Percentiles rank a stretch among this genome's conserved stretches.
These are phyloP conservation scores for Strix aluco DNA, from an alignment of 2,113 vertebrate species.

Conservation along the genomic window DNA sequence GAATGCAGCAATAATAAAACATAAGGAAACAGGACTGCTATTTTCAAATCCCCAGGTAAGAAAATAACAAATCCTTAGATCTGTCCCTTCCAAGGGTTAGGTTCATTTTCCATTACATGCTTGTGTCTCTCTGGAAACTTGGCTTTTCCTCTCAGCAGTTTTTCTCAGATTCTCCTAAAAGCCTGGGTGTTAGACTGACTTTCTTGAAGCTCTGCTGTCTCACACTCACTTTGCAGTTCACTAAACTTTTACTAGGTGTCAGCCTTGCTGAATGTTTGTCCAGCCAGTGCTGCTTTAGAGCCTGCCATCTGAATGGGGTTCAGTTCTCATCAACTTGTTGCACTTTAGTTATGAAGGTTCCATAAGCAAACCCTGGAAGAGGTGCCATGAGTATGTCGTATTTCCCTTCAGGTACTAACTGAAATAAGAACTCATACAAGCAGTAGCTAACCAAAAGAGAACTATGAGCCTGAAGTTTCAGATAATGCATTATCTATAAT, in stretches of 20 bases:
- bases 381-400: rapidly evolving
- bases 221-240: background rate
- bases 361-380: background rate
- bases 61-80: background rate
- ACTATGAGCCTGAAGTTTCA: background rate
- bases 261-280: conserved; percentile 35
- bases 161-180: background rate
- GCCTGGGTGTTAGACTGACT: background rate
- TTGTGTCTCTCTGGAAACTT: background rate
- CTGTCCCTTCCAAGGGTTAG: background rate
- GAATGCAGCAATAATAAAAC: conserved; percentile 84
- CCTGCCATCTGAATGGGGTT: background rate
- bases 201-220: background rate
- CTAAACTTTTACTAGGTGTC: background rate
- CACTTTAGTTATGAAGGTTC: background rate
- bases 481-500: background rate
- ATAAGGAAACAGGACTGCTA: conserved; percentile 85
- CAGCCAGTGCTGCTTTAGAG: background rate
- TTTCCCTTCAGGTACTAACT: background rate
- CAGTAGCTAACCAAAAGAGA: background rate
- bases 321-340: background rate
- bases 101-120: rapidly evolving
- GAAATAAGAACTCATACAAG: background rate
- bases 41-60: conserved; percentile 87
- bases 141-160: background rate